A percentile compares a stretch with the other conserved stretches of the same genome.
Conservation (phyloP, 2,888 invertebrate genomes). For the Flabesymbios commensalis region DNA sequence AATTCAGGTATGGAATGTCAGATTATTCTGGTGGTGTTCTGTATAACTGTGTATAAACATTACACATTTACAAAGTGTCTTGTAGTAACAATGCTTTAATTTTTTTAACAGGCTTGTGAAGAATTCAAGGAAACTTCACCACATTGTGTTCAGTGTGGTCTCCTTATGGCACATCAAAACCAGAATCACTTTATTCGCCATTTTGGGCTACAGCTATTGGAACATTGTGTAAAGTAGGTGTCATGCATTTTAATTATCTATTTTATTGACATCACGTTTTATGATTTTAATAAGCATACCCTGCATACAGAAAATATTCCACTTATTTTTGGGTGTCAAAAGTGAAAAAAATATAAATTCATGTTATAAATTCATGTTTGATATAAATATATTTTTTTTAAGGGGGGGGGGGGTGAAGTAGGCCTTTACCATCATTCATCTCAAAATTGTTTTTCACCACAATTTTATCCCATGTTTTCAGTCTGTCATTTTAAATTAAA, state of each 20-base stretch:
- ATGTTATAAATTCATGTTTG: neutral
- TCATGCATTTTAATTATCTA: neutral
- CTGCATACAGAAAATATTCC: too few relatives aligned
- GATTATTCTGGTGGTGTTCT: too few relatives aligned
- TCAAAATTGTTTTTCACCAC: too few relatives aligned
- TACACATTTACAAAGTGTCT: too few relatives aligned
- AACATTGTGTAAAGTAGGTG: slow-evolving; percentile 83
- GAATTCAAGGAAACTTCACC: slow-evolving; percentile 85
- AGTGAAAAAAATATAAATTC: neutral
- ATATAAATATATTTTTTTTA: neutral
- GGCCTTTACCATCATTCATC: neutral
- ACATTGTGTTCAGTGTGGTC: slow-evolving; percentile 83
- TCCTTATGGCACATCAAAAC: slow-evolving; percentile 75
- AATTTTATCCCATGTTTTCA: too few relatives aligned
- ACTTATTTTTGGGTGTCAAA: neutral
- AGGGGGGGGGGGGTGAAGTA: too few relatives aligned
- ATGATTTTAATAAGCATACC: too few relatives aligned
- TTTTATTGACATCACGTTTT: too few relatives aligned
- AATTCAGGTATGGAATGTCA: too few relatives aligned
- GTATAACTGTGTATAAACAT: too few relatives aligned
- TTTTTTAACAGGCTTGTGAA: slow-evolving; percentile 60
- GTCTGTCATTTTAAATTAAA: too few relatives aligned
- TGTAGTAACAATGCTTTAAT: too few relatives aligned
- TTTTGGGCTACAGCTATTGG: slow-evolving; percentile 90
- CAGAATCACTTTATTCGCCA: slow-evolving; percentile 81